Evolutionary conservation across 2,113 vertebrate genomes (phyloP), one percentile per base, ranked within the genome.

Genomic region (Myotis davidii): DNA sequence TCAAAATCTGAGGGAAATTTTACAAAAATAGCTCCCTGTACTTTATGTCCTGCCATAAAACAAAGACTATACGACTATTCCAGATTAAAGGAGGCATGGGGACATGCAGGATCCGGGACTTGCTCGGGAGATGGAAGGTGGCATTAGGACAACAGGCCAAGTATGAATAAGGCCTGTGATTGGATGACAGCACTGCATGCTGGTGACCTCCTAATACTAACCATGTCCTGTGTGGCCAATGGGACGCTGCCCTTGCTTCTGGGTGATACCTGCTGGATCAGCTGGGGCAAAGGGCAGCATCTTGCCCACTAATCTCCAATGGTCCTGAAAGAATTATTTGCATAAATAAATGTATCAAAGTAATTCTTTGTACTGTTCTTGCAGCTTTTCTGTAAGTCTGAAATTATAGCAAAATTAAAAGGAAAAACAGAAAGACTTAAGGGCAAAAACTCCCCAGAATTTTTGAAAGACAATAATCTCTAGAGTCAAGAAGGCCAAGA

Each of bases 141-240:
- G 34, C 6, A 18, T 25, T 1, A 81, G 88, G 50, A 45, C 61
- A 70, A 17, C 3, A 3, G 42, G 82, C 42, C n/a, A 76, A 27
- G 79, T 2, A 3, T 0, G 48, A 20, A 7, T 3, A 37, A 16
- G 42, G 34, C 20, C 52, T 5, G 27, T 1, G 7, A 12, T 5
- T 42, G 37, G 77, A 25, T 4, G 23, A 20, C 64, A 69, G n/a
- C 67, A 34, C 67, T 20, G n/a, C 67, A 16, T 20, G 17, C 32
- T 20, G n/a, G n/a, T 18, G 8, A 29, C 67, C 88, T 54, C n/a
- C 88, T 54, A 21, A 45, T 12, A 69, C 21, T 23, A 32, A 10
- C 32, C n/a, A 4, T 3, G 29, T 1, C 10, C 45, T 0, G 8
- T 0, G 20, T 4, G 4, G 45, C 29, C 21, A 52, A 42, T 4